A percentile compares a stretch with the other conserved stretches of the same genome.
Evolutionary conservation across 1,140 invertebrate genomes (phyloP).

Genomic region (Epicauta chinensis): DNA sequence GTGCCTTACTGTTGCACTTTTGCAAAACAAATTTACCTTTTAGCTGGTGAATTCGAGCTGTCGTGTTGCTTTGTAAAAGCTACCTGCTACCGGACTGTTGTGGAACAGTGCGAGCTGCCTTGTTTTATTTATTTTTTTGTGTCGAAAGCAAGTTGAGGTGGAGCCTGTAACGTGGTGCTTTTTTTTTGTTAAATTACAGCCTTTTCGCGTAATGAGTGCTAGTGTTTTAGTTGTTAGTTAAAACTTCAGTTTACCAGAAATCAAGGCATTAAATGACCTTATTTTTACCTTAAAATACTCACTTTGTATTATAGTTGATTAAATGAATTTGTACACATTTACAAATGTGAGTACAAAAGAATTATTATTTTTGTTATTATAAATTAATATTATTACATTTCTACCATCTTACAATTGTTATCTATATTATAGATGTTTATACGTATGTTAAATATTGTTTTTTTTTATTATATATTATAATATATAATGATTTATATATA

Average conservation of each 20-base stretch:
- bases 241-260: conserved; percentile 39
- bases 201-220: too few species aligned
- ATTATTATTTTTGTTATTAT: conserved; percentile 8
- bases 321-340: conserved; percentile 11
- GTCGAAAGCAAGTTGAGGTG: too few species aligned
- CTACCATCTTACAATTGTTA: conserved; percentile 30
- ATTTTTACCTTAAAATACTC: conserved; percentile 37
- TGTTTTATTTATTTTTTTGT: too few species aligned
- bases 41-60: too few species aligned
- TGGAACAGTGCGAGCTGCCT: too few species aligned
- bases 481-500: not conserved
- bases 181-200: too few species aligned
- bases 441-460: conserved; percentile 31
- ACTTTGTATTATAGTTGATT: conserved; percentile 28
- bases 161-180: conserved; percentile 1
- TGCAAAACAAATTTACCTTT: too few species aligned
- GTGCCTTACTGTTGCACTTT: too few species aligned
- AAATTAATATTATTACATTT: not conserved
- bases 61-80: too few species aligned
- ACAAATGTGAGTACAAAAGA: conserved; percentile 33
- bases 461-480: conserved; percentile 21
- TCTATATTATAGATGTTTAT: conserved; percentile 38
- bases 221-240: not conserved
- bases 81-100: too few species aligned
- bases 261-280: conserved; percentile 36